Percentiles rank a stretch among this genome's conserved stretches.
Conservation (phyloP, 2,797 vertebrate genomes). For the Pitangus sulphuratus region DNA sequence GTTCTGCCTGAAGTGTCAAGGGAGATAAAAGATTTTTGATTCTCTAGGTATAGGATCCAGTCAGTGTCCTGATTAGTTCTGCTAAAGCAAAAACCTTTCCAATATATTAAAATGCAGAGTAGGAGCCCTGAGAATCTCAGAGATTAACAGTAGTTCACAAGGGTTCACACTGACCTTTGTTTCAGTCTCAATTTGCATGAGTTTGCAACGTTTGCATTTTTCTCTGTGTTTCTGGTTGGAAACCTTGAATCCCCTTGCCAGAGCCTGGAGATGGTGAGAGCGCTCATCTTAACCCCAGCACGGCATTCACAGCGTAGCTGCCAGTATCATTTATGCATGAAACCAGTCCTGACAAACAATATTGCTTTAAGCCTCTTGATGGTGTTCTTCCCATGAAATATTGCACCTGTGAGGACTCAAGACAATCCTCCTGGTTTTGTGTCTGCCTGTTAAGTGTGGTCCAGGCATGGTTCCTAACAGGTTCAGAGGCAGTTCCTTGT, state of each 20-base stretch:
- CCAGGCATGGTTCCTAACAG: not conserved
- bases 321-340: not conserved
- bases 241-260: conserved; percentile 44
- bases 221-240: conserved; percentile 2
- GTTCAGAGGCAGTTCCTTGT: not conserved
- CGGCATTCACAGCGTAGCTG: not conserved
- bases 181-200: conserved; percentile 52
- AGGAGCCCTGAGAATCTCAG: conserved; percentile 13
- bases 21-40: not conserved
- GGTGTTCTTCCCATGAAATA: not conserved
- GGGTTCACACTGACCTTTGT: conserved; percentile 55
- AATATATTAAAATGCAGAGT: conserved; percentile 39
- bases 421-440: not conserved
- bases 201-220: conserved; percentile 52
- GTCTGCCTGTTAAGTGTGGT: not conserved
- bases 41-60: not conserved
- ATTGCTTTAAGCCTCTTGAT: not conserved
- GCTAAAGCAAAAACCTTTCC: conserved; percentile 10
- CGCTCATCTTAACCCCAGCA: not conserved
- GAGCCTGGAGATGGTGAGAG: not conserved
- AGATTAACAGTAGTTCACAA: conserved; percentile 51
- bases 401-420: not conserved
- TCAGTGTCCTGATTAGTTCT: conserved; percentile 2
- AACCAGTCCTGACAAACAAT: not conserved
- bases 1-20: not conserved